Evolutionary conservation across 2,888 invertebrate genomes (phyloP), one percentile per base, ranked within the genome.

Genomic region (Nebria salina): DNA sequence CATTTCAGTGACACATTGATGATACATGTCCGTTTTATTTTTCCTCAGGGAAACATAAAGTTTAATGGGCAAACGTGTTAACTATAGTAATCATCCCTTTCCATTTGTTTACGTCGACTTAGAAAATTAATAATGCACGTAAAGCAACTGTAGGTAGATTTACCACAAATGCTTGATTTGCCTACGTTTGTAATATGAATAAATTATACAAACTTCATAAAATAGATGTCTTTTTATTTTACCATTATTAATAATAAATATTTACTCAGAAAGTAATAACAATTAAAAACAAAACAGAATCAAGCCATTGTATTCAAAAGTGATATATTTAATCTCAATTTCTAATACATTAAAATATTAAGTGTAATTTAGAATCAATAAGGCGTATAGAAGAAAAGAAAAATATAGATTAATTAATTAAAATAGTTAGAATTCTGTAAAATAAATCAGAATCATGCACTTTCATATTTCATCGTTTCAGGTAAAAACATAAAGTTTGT

Each of bases 401-500:
- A 34, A 34, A 54, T 54, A 54, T 20, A 54, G 8, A 3, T 20
- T 25, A 70, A 26, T 70, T 70, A 15, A 70, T 26, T 13, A 34
- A 70, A 25, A 70, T 5, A 11, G 15, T 66, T 70, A 70, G 1
- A 8, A 70, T 20, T 70, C 25, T 11, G 26, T 68, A 7, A 68
- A 25, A 25, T 70, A 26, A 70, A 70, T 70, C 70, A 25, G 70
- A 54, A 54, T 54, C 6, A 4, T 54, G 54, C 6, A 2, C 54
- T 54, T 54, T 54, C 8, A 73, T 78, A 78, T 73, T 73, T 74
- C 78, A 65, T 72, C 72, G 54, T 78, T 78, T 78, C 73, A 64
- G 65, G 15, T 73, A 4, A 26, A 73, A 54, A 72, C 78, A 78
- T 78, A 78, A 78, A 78, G 68, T 73, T 72, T 65, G 73, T 78